A percentile compares a stretch with the other conserved stretches of the same genome.
Evolutionary conservation across 2,888 invertebrate species (phyloP).

Genomic region (Catocala nupta): DNA sequence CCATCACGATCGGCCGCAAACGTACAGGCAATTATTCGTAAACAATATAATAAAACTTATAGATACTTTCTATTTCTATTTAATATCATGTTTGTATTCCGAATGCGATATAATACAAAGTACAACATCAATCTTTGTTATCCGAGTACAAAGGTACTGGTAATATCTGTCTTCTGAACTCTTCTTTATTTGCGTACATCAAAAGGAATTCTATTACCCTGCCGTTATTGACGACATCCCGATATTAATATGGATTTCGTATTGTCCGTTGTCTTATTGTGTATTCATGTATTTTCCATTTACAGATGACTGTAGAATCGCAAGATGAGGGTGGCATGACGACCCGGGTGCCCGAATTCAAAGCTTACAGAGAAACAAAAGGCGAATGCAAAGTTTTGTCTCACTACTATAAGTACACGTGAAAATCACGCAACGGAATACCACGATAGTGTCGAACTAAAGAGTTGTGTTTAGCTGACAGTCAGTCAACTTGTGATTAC

Average conservation of each 20-base stretch:
- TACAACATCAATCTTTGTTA: slow-evolving; percentile 3
- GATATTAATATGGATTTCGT: slow-evolving; percentile 1
- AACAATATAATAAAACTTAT: too few relatives aligned
- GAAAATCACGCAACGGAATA: too few relatives aligned
- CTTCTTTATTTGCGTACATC: neutral
- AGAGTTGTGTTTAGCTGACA: too few relatives aligned
- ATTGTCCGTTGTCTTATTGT: neutral
- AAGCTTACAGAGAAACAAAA: slow-evolving; percentile 6
- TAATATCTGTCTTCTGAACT: slow-evolving; percentile 8
- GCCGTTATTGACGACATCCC: slow-evolving; percentile 5
- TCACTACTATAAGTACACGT: neutral
- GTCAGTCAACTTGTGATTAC: too few relatives aligned
- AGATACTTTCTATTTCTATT: too few relatives aligned
- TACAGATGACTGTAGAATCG: neutral
- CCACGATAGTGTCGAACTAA: too few relatives aligned
- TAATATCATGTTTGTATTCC: neutral
- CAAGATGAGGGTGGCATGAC: neutral
- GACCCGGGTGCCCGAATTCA: neutral
- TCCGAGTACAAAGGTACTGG: neutral
- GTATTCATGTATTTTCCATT: neutral
- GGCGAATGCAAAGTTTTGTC: slow-evolving; percentile 1
- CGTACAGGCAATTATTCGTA: too few relatives aligned
- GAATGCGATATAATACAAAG: slow-evolving; percentile 2
- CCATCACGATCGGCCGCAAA: too few relatives aligned
- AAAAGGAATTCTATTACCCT: slow-evolving; percentile 10